Evolutionary conservation across 2,113 vertebrate species (phyloP).

Genomic region (Hippolais icterina): DNA sequence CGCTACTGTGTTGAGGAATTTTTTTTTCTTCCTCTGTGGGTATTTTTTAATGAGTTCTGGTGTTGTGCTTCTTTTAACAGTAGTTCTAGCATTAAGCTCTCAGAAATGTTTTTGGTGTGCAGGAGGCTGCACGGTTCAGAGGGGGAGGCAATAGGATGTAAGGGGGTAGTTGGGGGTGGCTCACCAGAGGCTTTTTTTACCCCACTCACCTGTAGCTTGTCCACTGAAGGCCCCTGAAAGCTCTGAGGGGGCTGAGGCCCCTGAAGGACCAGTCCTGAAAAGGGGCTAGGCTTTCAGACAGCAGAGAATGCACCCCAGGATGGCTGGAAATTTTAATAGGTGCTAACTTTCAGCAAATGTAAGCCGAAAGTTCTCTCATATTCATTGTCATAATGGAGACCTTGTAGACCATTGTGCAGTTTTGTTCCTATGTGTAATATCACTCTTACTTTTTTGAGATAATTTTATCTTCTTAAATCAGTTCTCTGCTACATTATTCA

Average conservation of each 20-base stretch:
- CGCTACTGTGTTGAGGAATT: rapidly evolving
- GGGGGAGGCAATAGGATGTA: rapidly evolving
- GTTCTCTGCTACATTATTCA: background rate
- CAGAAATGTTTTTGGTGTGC: background rate
- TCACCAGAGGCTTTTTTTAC: background rate
- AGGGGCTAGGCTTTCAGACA: background rate
- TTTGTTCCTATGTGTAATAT: background rate
- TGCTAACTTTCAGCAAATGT: background rate
- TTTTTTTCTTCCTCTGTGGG: background rate
- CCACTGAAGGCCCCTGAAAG: background rate
- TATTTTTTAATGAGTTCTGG: background rate
- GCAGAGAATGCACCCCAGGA: background rate
- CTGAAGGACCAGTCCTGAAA: background rate
- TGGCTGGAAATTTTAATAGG: background rate
- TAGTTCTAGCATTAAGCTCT: background rate
- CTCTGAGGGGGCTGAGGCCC: background rate
- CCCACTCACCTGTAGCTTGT: background rate
- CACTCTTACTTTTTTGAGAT: background rate
- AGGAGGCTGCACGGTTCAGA: background rate
- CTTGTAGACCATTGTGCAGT: background rate
- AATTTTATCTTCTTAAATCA: background rate
- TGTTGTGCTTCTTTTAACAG: background rate
- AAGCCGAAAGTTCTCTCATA: background rate
- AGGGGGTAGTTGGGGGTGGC: rapidly evolving
- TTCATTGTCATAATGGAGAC: background rate